Conservation (phyloP, 1,140 invertebrate species). For the Ylistrum balloti region DNA sequence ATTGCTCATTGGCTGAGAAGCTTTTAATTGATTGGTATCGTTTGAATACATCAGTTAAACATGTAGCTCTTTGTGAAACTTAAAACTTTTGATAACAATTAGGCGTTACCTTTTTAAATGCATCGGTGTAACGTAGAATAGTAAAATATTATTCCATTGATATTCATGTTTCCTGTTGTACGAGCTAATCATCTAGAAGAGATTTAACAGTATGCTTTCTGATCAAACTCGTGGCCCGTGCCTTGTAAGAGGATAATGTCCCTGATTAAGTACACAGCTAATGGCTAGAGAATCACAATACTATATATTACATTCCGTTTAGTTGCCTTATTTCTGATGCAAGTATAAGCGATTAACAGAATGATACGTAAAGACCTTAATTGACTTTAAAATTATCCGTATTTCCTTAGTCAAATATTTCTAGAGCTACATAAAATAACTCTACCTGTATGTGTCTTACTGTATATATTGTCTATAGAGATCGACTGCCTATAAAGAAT, state of each 20-base stretch:
- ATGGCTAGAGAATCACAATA: not conserved
- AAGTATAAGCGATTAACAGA: not conserved
- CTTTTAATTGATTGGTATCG: too few species aligned
- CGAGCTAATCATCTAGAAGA: not conserved
- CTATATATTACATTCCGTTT: not conserved
- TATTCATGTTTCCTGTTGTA: not conserved
- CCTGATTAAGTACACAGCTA: not conserved
- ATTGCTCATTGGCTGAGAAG: too few species aligned
- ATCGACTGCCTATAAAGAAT: not conserved
- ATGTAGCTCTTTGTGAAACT: too few species aligned
- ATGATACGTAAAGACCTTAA: not conserved
- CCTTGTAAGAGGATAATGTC: not conserved
- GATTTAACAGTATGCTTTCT: not conserved
- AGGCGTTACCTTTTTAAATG: not conserved
- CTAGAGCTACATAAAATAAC: not conserved
- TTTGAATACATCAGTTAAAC: too few species aligned
- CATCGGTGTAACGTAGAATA: not conserved
- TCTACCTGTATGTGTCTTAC: not conserved
- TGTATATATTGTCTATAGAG: not conserved
- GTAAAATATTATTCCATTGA: not conserved
- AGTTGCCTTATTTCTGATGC: not conserved
- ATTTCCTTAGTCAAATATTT: not conserved
- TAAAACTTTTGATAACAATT: too few species aligned
- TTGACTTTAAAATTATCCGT: not conserved
- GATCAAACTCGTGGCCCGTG: not conserved